These are phyloP conservation scores for Tachysurus fulvidraco DNA, from an alignment of 2,113 vertebrate genomes.

Conservation along the genomic window DNA sequence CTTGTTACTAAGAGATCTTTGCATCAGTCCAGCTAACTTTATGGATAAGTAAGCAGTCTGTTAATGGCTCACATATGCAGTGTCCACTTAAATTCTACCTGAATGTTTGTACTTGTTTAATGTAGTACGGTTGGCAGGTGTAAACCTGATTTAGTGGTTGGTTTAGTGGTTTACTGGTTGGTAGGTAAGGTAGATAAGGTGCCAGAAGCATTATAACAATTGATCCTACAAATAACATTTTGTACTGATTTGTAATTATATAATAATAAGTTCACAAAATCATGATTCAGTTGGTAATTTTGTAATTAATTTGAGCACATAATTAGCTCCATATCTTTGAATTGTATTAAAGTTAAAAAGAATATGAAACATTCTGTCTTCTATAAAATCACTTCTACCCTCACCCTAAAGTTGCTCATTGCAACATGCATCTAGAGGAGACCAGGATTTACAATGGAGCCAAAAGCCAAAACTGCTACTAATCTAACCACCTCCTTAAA, in stretches of 20 bases:
- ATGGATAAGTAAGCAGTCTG: not conserved
- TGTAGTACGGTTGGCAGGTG: no score
- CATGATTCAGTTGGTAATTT: not conserved
- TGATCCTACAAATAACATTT: no score
- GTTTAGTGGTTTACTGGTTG: no score
- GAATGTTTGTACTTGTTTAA: not conserved
- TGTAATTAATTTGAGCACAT: not conserved
- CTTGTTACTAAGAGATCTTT: not conserved
- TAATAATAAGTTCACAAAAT: no score
- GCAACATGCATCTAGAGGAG: constrained; percentile 47
- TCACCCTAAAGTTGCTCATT: constrained; percentile 30
- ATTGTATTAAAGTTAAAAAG: not conserved
- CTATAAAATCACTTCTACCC: constrained; percentile 31
- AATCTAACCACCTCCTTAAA: constrained; percentile 8
- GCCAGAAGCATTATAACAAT: no score
- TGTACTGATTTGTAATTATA: no score
- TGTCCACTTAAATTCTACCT: not conserved
- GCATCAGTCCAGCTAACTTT: not conserved
- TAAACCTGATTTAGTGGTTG: no score
- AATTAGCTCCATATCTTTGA: not conserved
- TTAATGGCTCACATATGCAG: not conserved
- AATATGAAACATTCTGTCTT: not conserved
- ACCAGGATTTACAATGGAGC: constrained; percentile 29
- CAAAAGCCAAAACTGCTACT: constrained; percentile 5
- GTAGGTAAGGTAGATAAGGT: no score